phyloP scores from a whole-genome alignment of 2,888 invertebrate species.

The Stomorhina lunata region DNA sequence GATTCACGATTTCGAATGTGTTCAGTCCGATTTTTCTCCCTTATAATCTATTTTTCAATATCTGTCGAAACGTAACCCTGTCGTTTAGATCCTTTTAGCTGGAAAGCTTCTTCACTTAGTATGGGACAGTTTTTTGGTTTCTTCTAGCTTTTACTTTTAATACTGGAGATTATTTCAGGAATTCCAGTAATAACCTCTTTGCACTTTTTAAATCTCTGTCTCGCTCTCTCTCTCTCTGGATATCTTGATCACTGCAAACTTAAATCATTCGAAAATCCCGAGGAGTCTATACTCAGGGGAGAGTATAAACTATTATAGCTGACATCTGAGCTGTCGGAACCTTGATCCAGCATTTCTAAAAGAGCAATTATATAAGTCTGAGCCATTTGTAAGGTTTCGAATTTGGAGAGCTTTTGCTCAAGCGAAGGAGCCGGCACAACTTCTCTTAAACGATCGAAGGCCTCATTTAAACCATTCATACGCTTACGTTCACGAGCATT shows the following conservation, averaged over 20 bases:
- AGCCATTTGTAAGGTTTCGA: constrained; percentile 90
- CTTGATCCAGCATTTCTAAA: constrained; percentile 83
- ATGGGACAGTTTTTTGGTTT: too few species aligned
- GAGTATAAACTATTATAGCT: constrained; percentile 53
- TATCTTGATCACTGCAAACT: constrained; percentile 54
- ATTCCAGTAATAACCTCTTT: too few species aligned
- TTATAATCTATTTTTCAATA: too few species aligned
- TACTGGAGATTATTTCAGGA: too few species aligned
- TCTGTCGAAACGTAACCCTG: too few species aligned
- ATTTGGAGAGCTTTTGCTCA: constrained; percentile 88
- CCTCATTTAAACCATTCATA: constrained; percentile 89
- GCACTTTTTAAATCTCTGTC: too few species aligned
- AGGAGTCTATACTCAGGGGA: constrained; percentile 29
- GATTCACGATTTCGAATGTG: too few species aligned
- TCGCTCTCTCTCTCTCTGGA: not conserved
- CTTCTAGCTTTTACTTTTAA: constrained; percentile 26
- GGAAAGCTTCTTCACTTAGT: too few species aligned
- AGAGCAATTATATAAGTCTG: constrained; percentile 87
- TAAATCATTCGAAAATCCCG: constrained; percentile 27
- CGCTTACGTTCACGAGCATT: constrained; percentile 87
- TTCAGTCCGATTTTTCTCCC: too few species aligned
- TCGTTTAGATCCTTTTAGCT: too few species aligned
- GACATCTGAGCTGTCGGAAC: constrained; percentile 44
- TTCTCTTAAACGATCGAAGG: constrained; percentile 86
- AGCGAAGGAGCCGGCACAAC: constrained; percentile 87